Base-by-base conservation (phyloP, 2,797 vertebrate genomes). In the Melanotaenia boesemani region DNA sequence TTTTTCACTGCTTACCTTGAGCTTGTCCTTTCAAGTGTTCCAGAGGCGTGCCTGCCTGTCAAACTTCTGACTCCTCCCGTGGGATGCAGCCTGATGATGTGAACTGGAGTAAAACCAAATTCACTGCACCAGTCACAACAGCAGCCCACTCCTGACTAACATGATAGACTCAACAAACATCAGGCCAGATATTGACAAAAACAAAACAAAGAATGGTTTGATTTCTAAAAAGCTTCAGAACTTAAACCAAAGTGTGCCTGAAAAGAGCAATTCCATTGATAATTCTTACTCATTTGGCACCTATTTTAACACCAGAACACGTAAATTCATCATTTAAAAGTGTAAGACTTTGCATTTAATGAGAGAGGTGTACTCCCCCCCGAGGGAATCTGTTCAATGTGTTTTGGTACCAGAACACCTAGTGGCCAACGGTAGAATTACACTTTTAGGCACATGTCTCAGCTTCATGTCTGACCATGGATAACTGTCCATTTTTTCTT, bases 21-120 rank as follows among this genome's bases (percentile, higher is more conserved):
- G 81, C 82, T 81, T 58, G 79, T 86, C 88, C 88, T 87, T 66
- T 83, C 72, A 12, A 77, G 84, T 77, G 73, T 77, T 83, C 73
- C 74, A 77, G 78, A 72, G 44, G 63, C 77, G 56, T 2, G 63
- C 57, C 78, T 84, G 86, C 64, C 84, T 39, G 81, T 90, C 86
- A 89, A 79, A 85, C 73, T 18, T 62, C 39, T 11, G 76, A 69
- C 87, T 84, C 88, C 85, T 82, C 87, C 87, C 76, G 34, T 32
- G 64, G 81, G 83, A 84, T 39, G 69, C 69, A 73, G 76, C 70
- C 70, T 68, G 79, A 80, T 70, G 74, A 81, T 88, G 77, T 86
- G 80, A 82, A 85, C 72, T 24, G 57, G 70, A 83, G 77, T 76
- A 73, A 79, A 63, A 74, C 82, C 59, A 72, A 79, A 39, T 28